Base-by-base conservation (phyloP, 1,140 invertebrate species). In the Drosophila sproati region DNA sequence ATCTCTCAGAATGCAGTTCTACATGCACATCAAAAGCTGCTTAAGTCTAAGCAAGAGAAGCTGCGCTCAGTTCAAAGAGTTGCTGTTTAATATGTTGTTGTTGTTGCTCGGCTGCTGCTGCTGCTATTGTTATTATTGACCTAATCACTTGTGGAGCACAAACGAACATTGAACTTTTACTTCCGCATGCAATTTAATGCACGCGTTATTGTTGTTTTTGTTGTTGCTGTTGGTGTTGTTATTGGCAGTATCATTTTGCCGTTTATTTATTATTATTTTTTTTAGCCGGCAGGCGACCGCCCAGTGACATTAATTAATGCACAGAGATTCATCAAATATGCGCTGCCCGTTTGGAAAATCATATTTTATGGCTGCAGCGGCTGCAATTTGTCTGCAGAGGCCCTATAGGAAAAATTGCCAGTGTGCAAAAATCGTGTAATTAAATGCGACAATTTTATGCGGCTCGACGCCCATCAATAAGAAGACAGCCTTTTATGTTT, bases 91-190 rank as follows among this genome's bases (percentile, higher is more conserved):
- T 61, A 28, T 7, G 5, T 28, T 4, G 34, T 50, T 35, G 48
- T 28, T 52, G 31, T 41, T 43, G 20, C 3, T 8, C 10, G 28
- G 39, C 56, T 79, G 52, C 41, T 78, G 51, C 70, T 75, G 73
- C 35, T 64, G 74, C 71, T 80, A 70, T 80, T 92, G 80, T 92
- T 80, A 80, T 90, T 92, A 91, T 92, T 92, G 91, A 92, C 91
- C 91, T 92, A 92, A 92, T 92, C 91, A 92, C 91, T 92, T 92
- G 91, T 92, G 91, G 91, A 92, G 91, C 91, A 92, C 74, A 91
- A 91, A 92, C 87, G 91, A 92, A 82, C 91, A 91, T 92, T 92
- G 91, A 92, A 92, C 91, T 92, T 92, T 92, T 92, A 92, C 91
- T 92, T 92, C 91, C 91, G 91, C 91, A 92, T 92, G 81, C 83